A percentile compares a stretch with the other conserved stretches of the same genome.
phyloP scores from a whole-genome alignment of 2,113 vertebrate genomes.

The Hippocampus zosterae region DNA sequence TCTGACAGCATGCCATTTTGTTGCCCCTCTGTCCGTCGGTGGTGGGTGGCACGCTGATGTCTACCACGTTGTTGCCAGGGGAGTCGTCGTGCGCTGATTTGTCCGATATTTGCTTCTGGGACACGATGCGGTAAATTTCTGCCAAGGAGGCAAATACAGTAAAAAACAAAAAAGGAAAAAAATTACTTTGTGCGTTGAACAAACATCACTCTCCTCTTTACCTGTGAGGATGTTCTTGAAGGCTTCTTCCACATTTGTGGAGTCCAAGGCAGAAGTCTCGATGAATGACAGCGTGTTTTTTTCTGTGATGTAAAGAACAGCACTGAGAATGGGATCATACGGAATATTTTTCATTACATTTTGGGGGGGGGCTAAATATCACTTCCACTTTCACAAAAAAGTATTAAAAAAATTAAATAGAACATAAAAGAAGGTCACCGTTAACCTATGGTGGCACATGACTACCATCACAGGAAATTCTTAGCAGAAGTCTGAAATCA shows the following conservation, averaged over 20 bases:
- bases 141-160: conserved; percentile 13
- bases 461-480: too few species aligned
- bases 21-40: conserved; percentile 89
- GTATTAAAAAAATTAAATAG: too few species aligned
- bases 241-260: conserved; percentile 96
- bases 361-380: too few species aligned
- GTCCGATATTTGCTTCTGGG: conserved; percentile 95
- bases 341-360: not conserved
- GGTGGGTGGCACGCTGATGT: conserved; percentile 95
- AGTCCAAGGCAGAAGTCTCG: conserved; percentile 96
- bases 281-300: conserved; percentile 98
- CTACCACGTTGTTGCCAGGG: conserved; percentile 95
- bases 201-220: conserved; percentile 27
- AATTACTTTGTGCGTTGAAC: too few species aligned
- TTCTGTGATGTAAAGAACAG: conserved; percentile 71
- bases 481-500: too few species aligned
- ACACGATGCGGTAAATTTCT: conserved; percentile 98
- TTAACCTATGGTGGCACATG: too few species aligned
- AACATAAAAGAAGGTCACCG: too few species aligned
- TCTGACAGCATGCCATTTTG: conserved; percentile 96
- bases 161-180: not conserved
- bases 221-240: conserved; percentile 98
- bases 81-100: conserved; percentile 88
- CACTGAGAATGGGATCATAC: not conserved
- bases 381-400: too few species aligned